phyloP scores from a whole-genome alignment of 2,113 vertebrate genomes.

The Rhinopomastus cyanomelas region DNA sequence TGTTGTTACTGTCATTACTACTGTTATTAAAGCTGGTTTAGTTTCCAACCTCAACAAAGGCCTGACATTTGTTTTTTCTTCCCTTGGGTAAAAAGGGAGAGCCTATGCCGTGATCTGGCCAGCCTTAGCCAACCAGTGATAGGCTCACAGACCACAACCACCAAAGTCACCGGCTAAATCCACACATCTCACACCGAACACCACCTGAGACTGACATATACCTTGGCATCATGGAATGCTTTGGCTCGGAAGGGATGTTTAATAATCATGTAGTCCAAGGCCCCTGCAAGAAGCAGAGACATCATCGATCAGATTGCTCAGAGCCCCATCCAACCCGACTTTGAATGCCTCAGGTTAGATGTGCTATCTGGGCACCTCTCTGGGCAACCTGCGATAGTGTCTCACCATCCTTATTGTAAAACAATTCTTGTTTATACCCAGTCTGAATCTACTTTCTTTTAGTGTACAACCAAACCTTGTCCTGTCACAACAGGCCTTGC shows the following conservation, averaged over 20 bases:
- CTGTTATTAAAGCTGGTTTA: no score
- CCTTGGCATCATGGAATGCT: not conserved
- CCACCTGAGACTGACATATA: not conserved
- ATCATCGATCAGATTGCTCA: not conserved
- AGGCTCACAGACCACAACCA: not conserved
- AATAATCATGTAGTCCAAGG: not conserved
- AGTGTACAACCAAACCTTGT: not conserved
- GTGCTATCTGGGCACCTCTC: not conserved
- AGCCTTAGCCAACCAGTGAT: no score
- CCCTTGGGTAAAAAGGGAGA: no score
- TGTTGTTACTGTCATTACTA: no score
- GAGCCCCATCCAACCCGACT: not conserved
- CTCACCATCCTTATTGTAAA: accelerated
- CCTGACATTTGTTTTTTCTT: no score
- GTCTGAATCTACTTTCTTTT: not conserved
- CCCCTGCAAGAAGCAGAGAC: not conserved
- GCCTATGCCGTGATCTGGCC: no score
- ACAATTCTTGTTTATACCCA: not conserved
- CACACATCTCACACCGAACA: not conserved
- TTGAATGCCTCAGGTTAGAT: not conserved
- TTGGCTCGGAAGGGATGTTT: not conserved
- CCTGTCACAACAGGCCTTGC: not conserved
- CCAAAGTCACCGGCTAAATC: not conserved
- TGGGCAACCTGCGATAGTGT: not conserved
- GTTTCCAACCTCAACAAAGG: no score